Base-by-base conservation (phyloP, 2,113 vertebrate genomes). In the Zosterops hypoxanthus region DNA sequence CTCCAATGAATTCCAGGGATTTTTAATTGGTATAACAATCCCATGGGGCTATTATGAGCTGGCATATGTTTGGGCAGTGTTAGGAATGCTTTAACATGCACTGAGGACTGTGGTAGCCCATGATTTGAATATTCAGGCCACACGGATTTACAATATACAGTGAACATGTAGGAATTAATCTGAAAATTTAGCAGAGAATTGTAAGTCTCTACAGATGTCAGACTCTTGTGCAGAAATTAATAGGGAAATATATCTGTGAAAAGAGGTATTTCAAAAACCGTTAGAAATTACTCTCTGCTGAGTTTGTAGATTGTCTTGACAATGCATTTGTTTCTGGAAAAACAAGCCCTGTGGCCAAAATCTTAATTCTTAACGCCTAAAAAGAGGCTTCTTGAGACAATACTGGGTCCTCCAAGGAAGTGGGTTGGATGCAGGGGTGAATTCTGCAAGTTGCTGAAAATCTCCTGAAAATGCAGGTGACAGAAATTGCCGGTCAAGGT, bases 21-120 rank as follows among this genome's bases (percentile, higher is more conserved):
- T 94, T 92, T 95, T 95, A 92, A 91, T 94, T 94, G 86, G 79
- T 91, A 11, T 26, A 79, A 53, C 47, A 71, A n/a, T 89, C 91
- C 81, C 46, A 0, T n/a, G 80, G 56, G 65, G 41, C 65, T 91
- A 9, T 86, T 88, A 64, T 0, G 0, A 84, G 76, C 56, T 86
- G 63, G 19, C 68, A 25, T 73, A 81, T 84, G 31, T 84, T 89
- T 0, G 20, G 52, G 83, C 77, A 79, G 70, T 42, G n/a, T 84
- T 84, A 36, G 33, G 41, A 89, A 64, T 49, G 44, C 52, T 94
- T 53, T 81, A 78, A 46, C 3, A 0, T 71, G 71, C 59, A 46
- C 41, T 34, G 61, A 92, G 44, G n/a, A 49, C 69, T 79, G 16
- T 20, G 28, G 28, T 72, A 57, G 69, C 65, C 83, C 81, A 92